These are phyloP conservation scores for Artibeus lituratus DNA, from an alignment of 2,797 vertebrate genomes.

Conservation along the genomic window DNA sequence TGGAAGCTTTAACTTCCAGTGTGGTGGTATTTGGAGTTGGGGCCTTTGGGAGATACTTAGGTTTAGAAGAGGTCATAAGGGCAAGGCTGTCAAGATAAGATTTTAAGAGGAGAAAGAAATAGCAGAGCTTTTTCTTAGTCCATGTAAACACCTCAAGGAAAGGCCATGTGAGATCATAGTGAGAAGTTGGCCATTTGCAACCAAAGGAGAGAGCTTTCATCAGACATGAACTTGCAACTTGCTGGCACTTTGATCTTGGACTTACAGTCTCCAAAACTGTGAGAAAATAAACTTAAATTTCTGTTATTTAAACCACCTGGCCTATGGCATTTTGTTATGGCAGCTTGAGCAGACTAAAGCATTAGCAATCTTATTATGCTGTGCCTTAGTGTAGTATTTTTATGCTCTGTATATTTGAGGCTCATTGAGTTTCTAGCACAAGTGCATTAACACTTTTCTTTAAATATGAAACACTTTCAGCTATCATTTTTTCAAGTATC, in stretches of 20 bases:
- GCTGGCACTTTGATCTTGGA: not conserved
- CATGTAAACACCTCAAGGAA: not conserved
- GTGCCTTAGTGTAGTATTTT: not conserved
- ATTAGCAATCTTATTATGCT: not conserved
- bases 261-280: not conserved
- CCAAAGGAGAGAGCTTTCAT: too few species aligned
- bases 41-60: not conserved
- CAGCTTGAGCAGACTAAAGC: not conserved
- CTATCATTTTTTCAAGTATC: not conserved
- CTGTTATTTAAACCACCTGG: not conserved
- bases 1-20: not conserved
- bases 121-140: not conserved
- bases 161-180: not conserved
- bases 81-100: not conserved
- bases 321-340: not conserved
- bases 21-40: not conserved
- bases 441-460: not conserved
- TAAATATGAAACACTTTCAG: not conserved
- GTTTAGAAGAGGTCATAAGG: not conserved
- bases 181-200: too few species aligned
- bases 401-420: not conserved
- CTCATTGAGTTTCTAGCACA: not conserved
- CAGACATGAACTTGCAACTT: too few species aligned
- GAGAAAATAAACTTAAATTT: not conserved
- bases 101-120: not conserved